Evolutionary conservation across 2,888 invertebrate genomes (phyloP).

Genomic region (Nemotelus nigrinus): DNA sequence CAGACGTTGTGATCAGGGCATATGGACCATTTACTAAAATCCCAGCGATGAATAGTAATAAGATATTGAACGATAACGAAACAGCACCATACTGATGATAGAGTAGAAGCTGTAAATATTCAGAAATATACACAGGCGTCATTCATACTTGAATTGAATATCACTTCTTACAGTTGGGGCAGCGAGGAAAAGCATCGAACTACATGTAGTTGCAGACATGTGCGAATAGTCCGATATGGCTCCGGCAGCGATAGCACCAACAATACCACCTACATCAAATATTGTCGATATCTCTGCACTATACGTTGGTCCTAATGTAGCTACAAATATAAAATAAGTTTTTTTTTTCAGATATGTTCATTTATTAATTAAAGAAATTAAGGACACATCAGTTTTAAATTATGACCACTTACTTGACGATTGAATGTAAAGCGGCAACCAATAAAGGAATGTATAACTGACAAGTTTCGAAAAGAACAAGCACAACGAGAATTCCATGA

Average conservation of each 20-base stretch:
- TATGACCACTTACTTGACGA: constrained; percentile 76
- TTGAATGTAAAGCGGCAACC: constrained; percentile 92
- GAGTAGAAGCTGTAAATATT: constrained; percentile 74
- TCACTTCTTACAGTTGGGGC: constrained; percentile 77
- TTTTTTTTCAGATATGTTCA: no score
- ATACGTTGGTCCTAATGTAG: constrained; percentile 72
- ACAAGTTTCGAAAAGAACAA: constrained; percentile 97
- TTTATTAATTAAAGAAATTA: constrained; percentile 44
- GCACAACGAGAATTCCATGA: constrained; percentile 90
- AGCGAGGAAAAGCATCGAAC: constrained; percentile 79
- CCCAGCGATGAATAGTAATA: constrained; percentile 79
- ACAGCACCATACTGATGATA: constrained; percentile 79
- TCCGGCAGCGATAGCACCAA: constrained; percentile 90
- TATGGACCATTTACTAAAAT: constrained; percentile 95
- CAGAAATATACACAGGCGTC: constrained; percentile 39
- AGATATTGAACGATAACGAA: constrained; percentile 71
- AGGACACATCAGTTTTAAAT: neutral
- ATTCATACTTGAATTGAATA: neutral
- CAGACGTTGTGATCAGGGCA: constrained; percentile 94
- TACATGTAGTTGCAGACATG: constrained; percentile 89
- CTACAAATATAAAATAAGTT: constrained; percentile 64
- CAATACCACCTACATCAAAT: constrained; percentile 91
- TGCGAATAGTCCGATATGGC: constrained; percentile 82
- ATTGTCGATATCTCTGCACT: constrained; percentile 83
- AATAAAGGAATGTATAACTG: constrained; percentile 96